Evolutionary conservation across 2,113 vertebrate genomes (phyloP).

Genomic region (Protomyctophum bolini): DNA sequence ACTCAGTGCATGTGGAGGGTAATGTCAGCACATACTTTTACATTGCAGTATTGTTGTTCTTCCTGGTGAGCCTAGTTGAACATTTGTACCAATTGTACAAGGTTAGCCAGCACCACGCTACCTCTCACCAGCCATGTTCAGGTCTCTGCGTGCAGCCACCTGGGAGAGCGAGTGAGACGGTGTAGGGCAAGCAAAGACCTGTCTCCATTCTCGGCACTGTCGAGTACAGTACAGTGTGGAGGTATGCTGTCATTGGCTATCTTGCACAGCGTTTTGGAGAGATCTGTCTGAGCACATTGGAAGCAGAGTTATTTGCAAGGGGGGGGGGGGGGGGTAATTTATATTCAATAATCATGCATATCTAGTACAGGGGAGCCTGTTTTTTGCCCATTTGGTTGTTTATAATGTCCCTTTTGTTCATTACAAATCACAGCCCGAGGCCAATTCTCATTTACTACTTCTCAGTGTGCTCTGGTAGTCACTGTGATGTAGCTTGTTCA

Average conservation of each 20-base stretch:
- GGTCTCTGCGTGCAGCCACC: conserved; percentile 61
- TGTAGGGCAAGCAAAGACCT: conserved; percentile 75
- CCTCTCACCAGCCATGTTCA: conserved; percentile 69
- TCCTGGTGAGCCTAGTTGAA: conserved; percentile 42
- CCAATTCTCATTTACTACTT: too few species aligned
- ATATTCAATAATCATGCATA: too few species aligned
- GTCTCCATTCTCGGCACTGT: conserved; percentile 46
- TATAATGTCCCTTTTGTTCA: too few species aligned
- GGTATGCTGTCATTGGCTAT: conserved; percentile 44
- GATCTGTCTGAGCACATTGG: conserved; percentile 25
- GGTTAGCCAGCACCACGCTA: conserved; percentile 34
- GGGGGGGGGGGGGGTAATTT: too few species aligned
- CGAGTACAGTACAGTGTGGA: conserved; percentile 37
- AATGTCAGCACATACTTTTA: conserved; percentile 56
- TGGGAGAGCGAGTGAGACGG: conserved; percentile 46
- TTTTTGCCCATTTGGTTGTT: too few species aligned
- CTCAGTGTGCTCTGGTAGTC: too few species aligned
- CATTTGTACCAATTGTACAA: conserved; percentile 8
- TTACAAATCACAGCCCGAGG: too few species aligned
- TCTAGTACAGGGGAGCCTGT: too few species aligned
- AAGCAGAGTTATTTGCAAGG: background rate
- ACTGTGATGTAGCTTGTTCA: too few species aligned
- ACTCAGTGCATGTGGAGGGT: conserved; percentile 54
- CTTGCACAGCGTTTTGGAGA: conserved; percentile 17
- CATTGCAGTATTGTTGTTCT: conserved; percentile 22